phyloP scores from a whole-genome alignment of 2,797 vertebrate species.

The Craterocephalus amniculus region DNA sequence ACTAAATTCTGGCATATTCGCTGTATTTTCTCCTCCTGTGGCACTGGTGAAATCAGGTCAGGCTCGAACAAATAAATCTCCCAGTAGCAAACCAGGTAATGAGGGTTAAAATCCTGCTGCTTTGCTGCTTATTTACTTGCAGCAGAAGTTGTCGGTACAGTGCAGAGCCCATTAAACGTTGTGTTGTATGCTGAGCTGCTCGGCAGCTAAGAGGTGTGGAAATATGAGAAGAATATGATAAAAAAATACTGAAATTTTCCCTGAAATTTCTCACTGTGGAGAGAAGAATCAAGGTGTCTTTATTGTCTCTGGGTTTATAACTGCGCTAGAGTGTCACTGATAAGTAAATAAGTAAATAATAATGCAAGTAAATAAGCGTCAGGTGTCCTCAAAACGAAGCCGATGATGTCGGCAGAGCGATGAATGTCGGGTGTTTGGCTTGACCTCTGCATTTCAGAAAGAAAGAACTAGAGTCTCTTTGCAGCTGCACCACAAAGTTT shows the following conservation, averaged over 20 bases:
- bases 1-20: not conserved
- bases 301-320: no score
- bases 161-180: not conserved
- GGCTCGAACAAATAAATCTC: not conserved
- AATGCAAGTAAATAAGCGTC: not conserved
- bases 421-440: constrained; percentile 17
- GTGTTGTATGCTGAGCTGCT: not conserved
- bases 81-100: not conserved
- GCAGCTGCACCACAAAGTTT: constrained; percentile 6
- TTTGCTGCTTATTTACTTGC: not conserved
- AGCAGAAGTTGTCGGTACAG: not conserved
- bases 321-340: not conserved
- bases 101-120: not conserved
- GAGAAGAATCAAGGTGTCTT: not conserved
- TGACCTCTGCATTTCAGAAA: not conserved
- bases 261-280: not conserved
- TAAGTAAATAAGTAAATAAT: no score
- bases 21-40: not conserved
- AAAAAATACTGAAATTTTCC: not conserved
- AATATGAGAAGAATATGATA: not conserved
- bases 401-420: constrained; percentile 2
- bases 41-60: not conserved
- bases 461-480: not conserved
- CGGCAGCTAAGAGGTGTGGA: not conserved
- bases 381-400: not conserved